A percentile compares a stretch with the other conserved stretches of the same genome.
These are phyloP conservation scores for Circaetus cinerascens DNA, from an alignment of 2,113 vertebrate genomes.

Conservation along the genomic window DNA sequence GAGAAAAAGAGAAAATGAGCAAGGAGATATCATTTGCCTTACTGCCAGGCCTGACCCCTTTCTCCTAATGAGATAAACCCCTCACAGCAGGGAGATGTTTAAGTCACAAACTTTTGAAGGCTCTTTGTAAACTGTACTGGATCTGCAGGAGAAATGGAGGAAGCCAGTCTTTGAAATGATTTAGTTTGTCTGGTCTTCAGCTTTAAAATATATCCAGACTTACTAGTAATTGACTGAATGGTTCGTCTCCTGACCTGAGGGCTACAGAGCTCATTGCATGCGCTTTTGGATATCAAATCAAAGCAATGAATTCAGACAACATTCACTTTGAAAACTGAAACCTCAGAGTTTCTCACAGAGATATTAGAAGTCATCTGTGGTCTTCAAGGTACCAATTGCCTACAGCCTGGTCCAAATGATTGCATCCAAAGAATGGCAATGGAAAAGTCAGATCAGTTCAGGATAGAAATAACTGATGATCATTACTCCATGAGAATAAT, in stretches of 20 bases:
- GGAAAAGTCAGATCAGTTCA: background rate
- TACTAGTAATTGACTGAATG: background rate
- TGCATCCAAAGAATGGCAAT: rapidly evolving
- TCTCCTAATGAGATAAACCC: background rate
- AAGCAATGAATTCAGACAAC: background rate
- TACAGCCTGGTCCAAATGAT: background rate
- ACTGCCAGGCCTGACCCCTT: background rate
- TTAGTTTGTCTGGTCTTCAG: background rate
- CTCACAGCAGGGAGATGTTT: background rate
- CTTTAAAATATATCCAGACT: background rate
- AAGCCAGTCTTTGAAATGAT: background rate
- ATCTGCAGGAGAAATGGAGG: background rate
- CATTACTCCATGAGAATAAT: background rate
- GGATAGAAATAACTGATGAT: background rate
- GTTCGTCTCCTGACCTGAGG: background rate
- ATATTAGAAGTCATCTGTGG: background rate
- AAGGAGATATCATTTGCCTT: background rate
- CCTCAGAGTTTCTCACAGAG: background rate
- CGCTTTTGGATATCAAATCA: background rate
- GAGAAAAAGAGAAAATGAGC: background rate
- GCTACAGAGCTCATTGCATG: background rate
- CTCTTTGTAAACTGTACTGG: background rate
- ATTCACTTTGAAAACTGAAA: background rate
- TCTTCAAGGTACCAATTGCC: rapidly evolving
- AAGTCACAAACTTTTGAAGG: background rate